phyloP scores from a whole-genome alignment of 1,140 invertebrate genomes.

The Himalopsyche phryganea region DNA sequence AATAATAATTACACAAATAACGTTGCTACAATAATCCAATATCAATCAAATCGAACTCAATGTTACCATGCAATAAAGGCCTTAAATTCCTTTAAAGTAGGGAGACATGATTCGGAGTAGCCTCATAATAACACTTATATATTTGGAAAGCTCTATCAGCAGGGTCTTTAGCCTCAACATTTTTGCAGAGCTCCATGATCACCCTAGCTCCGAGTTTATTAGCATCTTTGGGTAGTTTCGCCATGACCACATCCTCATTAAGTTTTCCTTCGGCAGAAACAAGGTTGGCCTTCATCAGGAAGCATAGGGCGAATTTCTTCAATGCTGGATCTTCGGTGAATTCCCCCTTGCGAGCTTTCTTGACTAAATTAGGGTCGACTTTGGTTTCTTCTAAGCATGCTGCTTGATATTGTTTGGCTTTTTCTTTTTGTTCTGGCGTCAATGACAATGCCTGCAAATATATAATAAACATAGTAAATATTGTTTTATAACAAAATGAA shows the following conservation, averaged over 20 bases:
- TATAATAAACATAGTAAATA: background rate
- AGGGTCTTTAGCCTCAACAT: constrained; percentile 38
- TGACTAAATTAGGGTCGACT: constrained; percentile 37
- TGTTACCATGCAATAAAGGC: background rate
- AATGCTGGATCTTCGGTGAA: constrained; percentile 37
- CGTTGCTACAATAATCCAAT: background rate
- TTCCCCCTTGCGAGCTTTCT: constrained; percentile 39
- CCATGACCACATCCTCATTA: constrained; percentile 38
- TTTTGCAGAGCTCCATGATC: constrained; percentile 37
- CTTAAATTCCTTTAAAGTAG: constrained; percentile 12
- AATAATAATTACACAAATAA: background rate
- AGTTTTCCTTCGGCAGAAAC: constrained; percentile 38
- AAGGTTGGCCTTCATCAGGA: constrained; percentile 39
- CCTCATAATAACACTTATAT: constrained; percentile 50
- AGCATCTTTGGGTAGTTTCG: constrained; percentile 36
- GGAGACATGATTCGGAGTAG: constrained; percentile 36
- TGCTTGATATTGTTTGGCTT: constrained; percentile 26
- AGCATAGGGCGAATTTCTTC: constrained; percentile 39
- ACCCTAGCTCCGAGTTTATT: constrained; percentile 35
- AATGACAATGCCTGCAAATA: constrained; percentile 18
- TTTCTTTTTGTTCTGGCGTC: constrained; percentile 27
- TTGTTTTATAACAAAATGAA: too few relatives aligned
- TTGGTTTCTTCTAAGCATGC: constrained; percentile 38
- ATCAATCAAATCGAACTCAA: background rate
- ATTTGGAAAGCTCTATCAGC: constrained; percentile 49